Conservation (phyloP, 2,797 vertebrate species). For the Urophycis tenuis region DNA sequence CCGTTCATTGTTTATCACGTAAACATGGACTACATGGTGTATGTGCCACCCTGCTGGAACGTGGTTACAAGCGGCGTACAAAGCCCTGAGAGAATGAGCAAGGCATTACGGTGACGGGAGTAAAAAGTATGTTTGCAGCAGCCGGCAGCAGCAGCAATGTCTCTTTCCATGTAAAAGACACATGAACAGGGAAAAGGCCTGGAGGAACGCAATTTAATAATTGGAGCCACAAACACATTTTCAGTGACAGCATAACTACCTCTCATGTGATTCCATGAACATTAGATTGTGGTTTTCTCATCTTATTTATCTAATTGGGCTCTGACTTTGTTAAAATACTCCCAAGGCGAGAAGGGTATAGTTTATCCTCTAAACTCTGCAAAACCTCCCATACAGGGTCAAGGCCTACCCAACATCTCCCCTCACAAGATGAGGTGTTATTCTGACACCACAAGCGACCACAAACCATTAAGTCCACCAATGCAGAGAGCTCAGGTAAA, state of each 20-base stretch:
- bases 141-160: background rate
- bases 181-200: background rate
- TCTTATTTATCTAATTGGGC: constrained; percentile 14
- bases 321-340: constrained; percentile 23
- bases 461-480: constrained; percentile 48
- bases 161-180: background rate
- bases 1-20: background rate
- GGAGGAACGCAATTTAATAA: background rate
- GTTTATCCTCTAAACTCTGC: constrained; percentile 38
- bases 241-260: background rate
- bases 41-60: background rate
- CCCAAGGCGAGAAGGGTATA: constrained; percentile 18
- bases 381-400: constrained; percentile 38
- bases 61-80: background rate
- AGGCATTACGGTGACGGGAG: background rate
- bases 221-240: background rate
- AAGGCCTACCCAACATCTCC: constrained; percentile 47
- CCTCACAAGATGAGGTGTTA: constrained; percentile 28
- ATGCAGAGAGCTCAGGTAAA: constrained; percentile 29
- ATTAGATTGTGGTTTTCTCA: background rate
- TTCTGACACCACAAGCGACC: constrained; percentile 46
- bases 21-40: background rate
- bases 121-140: background rate
- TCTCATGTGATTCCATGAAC: background rate
- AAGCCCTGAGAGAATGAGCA: background rate